These are phyloP conservation scores for Anseranas semipalmata DNA, from an alignment of 2,113 vertebrate species.

Conservation along the genomic window DNA sequence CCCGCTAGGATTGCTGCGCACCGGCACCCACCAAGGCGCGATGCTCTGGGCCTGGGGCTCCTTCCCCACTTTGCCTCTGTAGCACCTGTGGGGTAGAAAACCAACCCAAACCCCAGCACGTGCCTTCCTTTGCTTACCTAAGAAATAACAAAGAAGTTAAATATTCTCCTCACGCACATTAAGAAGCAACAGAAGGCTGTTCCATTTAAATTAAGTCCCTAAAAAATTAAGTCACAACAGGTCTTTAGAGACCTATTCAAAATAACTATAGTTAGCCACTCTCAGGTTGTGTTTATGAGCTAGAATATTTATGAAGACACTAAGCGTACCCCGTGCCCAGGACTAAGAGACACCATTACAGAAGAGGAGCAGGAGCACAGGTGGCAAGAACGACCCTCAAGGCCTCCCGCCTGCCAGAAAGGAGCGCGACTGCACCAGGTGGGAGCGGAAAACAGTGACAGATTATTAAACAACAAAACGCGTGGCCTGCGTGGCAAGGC, in stretches of 20 bases:
- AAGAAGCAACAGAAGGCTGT: neutral
- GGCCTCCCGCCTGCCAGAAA: neutral
- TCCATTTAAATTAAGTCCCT: neutral
- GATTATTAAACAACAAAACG: neutral
- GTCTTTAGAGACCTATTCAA: neutral
- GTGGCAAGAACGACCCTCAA: neutral
- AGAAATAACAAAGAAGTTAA: neutral
- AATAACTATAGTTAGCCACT: neutral
- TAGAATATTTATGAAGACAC: neutral
- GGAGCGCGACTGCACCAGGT: neutral
- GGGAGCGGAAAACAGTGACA: rapidly evolving
- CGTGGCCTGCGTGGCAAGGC: neutral
- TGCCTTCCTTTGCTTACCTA: neutral
- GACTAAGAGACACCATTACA: neutral
- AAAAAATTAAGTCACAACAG: neutral
- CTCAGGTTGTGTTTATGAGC: neutral
- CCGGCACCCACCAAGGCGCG: neutral
- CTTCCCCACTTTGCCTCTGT: neutral
- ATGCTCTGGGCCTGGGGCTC: neutral
- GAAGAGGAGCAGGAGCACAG: neutral
- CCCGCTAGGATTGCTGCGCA: neutral
- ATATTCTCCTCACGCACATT: neutral
- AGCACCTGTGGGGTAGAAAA: neutral
- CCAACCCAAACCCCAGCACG: neutral
- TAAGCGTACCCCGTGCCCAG: neutral